Base-by-base conservation (phyloP, 2,113 vertebrate genomes). In the Hippopotamus amphibius region DNA sequence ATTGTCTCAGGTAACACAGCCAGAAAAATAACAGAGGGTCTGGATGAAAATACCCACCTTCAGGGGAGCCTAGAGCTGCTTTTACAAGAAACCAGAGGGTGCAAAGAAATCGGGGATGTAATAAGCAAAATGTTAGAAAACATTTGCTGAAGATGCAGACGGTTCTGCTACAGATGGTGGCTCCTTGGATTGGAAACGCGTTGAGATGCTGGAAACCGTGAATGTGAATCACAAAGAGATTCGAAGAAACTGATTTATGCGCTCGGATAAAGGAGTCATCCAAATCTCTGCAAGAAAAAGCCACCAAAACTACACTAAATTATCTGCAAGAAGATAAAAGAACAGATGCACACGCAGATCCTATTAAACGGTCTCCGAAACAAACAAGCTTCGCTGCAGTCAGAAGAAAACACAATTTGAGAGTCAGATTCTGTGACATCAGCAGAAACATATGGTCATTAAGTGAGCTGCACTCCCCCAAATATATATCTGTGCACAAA, bases 101-200 rank as follows among this genome's bases (percentile, higher is more conserved):
- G 66, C 50, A 46, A 48, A 71, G 28, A 19, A 46, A 66, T 7
- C 26, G 21, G 57, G 66, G 46, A n/a, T 14, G 26, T 5, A 19
- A 46, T 33, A 3, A 69, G 21, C 63, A 71, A 33, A 14, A 48
- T 28, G 30, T 72, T 69, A 37, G 16, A 10, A 83, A 72, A 50
- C 16, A 10, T 30, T 37, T 71, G 53, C 53, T 37, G 7, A 28
- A 72, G 33, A 4, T 50, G 30, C 43, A 72, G 5, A 21, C 16
- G 0, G 2, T 2, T 1, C 11, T 16, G 16, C 33, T 22, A 3
- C 2, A 1, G 43, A 50, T 2, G 0, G 16, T 28, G 80, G 3
- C 22, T 15, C 66, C 33, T 65, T 74, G 17, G 1, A 16, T 9
- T 8, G 53, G 57, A 65, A 17, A 17, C 6, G 46, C 5, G 0